Evolutionary conservation across 2,113 vertebrate species (phyloP).

Genomic region (Semicossyphus pulcher): DNA sequence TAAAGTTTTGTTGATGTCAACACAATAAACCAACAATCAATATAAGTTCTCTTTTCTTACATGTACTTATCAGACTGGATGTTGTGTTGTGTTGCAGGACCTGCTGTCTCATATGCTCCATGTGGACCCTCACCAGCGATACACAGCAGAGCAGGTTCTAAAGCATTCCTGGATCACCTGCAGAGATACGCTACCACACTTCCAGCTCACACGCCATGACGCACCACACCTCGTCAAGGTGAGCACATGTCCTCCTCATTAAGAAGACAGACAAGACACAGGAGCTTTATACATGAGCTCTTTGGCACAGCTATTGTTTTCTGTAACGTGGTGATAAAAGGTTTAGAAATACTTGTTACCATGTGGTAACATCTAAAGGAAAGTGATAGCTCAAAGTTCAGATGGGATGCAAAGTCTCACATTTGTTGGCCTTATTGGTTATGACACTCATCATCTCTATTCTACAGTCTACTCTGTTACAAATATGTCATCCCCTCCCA

Average conservation of each 20-base stretch:
- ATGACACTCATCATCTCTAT: not conserved
- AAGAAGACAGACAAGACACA: not conserved
- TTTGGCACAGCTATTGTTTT: no score
- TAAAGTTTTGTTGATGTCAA: no score
- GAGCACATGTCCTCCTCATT: slow-evolving; percentile 35
- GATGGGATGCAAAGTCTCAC: not conserved
- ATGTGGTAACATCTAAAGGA: no score
- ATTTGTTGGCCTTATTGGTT: not conserved
- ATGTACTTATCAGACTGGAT: not conserved
- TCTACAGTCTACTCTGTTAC: no score
- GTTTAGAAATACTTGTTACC: not conserved
- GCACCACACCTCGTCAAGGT: slow-evolving; percentile 93
- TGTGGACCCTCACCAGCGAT: slow-evolving; percentile 95
- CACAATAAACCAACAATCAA: no score
- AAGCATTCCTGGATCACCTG: slow-evolving; percentile 97
- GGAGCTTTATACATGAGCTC: no score
- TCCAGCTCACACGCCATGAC: slow-evolving; percentile 92
- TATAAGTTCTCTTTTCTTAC: not conserved
- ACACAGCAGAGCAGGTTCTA: slow-evolving; percentile 94
- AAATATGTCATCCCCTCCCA: not conserved
- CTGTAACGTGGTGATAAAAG: not conserved
- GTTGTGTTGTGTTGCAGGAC: slow-evolving; percentile 82
- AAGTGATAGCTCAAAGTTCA: no score
- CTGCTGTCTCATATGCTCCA: slow-evolving; percentile 97
- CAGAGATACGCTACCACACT: slow-evolving; percentile 90